Percentiles rank a stretch among this genome's conserved stretches.
These are phyloP conservation scores for Phenganax subtilis DNA, from an alignment of 92 coral and sea anemone species.

Conservation along the genomic window DNA sequence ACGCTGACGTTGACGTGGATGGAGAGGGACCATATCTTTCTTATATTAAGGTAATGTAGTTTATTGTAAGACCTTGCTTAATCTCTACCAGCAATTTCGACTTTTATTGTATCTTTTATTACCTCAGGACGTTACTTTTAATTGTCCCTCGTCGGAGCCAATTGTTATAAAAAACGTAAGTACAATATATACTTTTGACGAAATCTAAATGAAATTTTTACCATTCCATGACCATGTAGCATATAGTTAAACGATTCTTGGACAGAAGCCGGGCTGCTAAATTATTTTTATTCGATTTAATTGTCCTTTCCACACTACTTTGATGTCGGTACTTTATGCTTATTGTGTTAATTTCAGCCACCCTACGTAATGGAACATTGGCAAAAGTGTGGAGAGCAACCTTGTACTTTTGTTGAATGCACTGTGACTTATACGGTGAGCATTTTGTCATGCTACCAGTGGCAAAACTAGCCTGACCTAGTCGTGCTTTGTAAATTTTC, in stretches of 20 bases:
- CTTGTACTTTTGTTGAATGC: slow-evolving; percentile 59
- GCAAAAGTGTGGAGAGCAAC: slow-evolving; percentile 47
- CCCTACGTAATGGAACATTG: slow-evolving; percentile 77
- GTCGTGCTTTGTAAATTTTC: not conserved
- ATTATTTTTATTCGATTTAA: no score
- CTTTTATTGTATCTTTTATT: not conserved
- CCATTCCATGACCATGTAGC: not conserved
- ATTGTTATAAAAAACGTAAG: slow-evolving; percentile 58
- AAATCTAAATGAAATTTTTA: not conserved
- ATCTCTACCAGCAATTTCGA: not conserved
- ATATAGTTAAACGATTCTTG: not conserved
- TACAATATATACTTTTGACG: not conserved
- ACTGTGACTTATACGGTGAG: slow-evolving; percentile 62
- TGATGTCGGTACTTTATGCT: not conserved
- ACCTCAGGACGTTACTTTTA: slow-evolving; percentile 57
- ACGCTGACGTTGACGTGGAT: slow-evolving; percentile 64
- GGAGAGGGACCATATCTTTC: slow-evolving; percentile 64
- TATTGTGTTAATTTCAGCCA: slow-evolving; percentile 44
- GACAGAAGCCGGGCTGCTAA: not conserved
- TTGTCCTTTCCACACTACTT: no score
- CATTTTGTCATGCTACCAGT: not conserved
- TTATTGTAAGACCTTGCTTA: not conserved
- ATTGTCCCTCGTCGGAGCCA: slow-evolving; percentile 48
- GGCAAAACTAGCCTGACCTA: no score
- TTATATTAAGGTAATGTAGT: slow-evolving; percentile 54